Base-by-base conservation (phyloP, 2,797 vertebrate genomes). In the Karalla daura region DNA sequence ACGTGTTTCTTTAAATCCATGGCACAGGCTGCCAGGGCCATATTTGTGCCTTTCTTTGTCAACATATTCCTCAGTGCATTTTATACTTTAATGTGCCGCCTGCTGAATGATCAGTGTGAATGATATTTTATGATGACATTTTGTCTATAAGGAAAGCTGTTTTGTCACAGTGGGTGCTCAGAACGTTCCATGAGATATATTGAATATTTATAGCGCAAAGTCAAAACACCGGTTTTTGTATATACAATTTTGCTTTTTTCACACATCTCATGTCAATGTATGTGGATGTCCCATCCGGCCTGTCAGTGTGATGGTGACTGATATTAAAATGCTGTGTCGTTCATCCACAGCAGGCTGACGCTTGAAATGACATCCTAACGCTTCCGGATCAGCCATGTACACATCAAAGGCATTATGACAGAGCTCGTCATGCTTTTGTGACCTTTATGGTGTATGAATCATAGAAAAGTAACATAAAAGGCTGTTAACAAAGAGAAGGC, bases 401-500 rank as follows among this genome's bases (percentile, higher is more conserved):
- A 67, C 67, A 35, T 49, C 44, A 33, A 46, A 53, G 35, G 4
- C 52, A 45, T 25, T 20, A 5, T 51, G 51, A 44, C 59, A 44
- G 28, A n/a, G 54, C 20, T 25, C 11, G 40, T 46, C 44, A 68
- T 52, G 44, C 39, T 63, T 45, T 49, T 18, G 39, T 61, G 52
- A 28, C 18, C 53, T 43, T 37, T 43, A 20, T 43, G 21, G 32
- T 5, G 35, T 50, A 21, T 55, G 63, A 63, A 66, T 75, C 52
- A 63, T 21, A 30, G 35, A 21, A 53, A 64, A 55, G 47, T 51
- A 24, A 18, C 37, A 32, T 40, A 14, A 32, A 50, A 74, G 56
- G 39, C 61, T 45, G 27, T 23, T 46, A 51, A 32, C 11, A 7
- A 55, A 56, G 43, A 53, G 47, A 14, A 1, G 39, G 14, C 46